Conservation (phyloP, 2,797 vertebrate genomes). For the Carcharodon carcharias region DNA sequence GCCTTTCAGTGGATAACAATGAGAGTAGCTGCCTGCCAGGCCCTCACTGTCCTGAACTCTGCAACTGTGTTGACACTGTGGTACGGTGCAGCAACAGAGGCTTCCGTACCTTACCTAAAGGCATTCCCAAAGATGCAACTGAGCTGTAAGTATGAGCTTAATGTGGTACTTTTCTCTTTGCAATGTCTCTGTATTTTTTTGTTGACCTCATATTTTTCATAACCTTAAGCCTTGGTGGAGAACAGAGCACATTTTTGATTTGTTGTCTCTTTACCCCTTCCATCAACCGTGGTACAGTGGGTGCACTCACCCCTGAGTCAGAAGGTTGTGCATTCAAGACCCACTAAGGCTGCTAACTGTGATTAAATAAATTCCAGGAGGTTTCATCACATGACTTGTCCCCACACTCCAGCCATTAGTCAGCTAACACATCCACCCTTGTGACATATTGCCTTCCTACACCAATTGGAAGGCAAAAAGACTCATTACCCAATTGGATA, state of each 20-base stretch:
- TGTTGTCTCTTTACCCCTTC: not conserved
- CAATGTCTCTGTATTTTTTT: not conserved
- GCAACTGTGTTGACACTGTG: constrained; percentile 83
- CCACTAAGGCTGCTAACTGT: not conserved
- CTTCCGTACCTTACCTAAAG: constrained; percentile 75
- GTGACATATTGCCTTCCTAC: too few relatives aligned
- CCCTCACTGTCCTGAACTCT: constrained; percentile 84
- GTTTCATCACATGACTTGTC: too few relatives aligned
- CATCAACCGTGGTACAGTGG: not conserved
- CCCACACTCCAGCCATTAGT: too few relatives aligned
- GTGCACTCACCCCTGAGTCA: not conserved
- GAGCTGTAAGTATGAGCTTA: constrained; percentile 77
- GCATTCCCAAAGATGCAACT: constrained; percentile 89
- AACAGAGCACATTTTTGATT: not conserved
- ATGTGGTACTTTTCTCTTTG: not conserved
- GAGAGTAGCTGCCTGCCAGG: constrained; percentile 83
- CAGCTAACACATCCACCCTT: too few relatives aligned
- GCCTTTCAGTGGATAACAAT: constrained; percentile 63
- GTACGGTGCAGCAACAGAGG: constrained; percentile 93
- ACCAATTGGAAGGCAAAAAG: too few relatives aligned
- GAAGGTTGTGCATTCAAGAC: not conserved
- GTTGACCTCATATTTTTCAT: not conserved
- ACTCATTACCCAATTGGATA: too few relatives aligned
- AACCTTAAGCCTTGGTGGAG: not conserved
- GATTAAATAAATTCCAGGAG: too few relatives aligned